Evolutionary conservation across 2,113 vertebrate genomes (phyloP).

Genomic region (Oceanodroma tethys): DNA sequence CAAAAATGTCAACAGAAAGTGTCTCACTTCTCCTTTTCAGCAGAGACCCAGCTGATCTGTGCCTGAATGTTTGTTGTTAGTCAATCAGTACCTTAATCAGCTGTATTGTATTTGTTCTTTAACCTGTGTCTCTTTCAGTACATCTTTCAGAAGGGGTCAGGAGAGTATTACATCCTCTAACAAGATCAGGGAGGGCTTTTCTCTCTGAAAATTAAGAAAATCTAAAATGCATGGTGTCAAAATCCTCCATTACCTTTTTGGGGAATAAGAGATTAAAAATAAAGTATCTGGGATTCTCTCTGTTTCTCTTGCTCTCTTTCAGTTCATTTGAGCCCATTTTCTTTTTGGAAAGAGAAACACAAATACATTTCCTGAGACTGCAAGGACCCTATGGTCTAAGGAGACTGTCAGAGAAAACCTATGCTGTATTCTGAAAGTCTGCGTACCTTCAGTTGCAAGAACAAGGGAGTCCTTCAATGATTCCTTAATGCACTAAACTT

Average conservation of each 20-base stretch:
- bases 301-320: background rate
- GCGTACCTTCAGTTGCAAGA: background rate
- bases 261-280: background rate
- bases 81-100: background rate
- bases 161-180: background rate
- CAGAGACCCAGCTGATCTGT: background rate
- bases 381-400: background rate
- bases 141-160: background rate
- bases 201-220: background rate
- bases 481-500: background rate
- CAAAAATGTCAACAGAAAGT: background rate
- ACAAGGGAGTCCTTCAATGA: background rate
- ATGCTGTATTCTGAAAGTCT: background rate
- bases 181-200: background rate
- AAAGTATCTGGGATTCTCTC: background rate
- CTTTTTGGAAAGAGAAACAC: background rate
- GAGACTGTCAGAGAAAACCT: background rate
- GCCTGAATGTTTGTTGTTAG: background rate
- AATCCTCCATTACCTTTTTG: background rate
- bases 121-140: background rate
- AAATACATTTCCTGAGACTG: background rate
- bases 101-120: background rate
- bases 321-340: background rate
- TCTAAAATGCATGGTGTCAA: background rate
- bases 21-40: background rate